These are phyloP conservation scores for Phaonia tiefii DNA, from an alignment of 2,888 invertebrate genomes.

Conservation along the genomic window DNA sequence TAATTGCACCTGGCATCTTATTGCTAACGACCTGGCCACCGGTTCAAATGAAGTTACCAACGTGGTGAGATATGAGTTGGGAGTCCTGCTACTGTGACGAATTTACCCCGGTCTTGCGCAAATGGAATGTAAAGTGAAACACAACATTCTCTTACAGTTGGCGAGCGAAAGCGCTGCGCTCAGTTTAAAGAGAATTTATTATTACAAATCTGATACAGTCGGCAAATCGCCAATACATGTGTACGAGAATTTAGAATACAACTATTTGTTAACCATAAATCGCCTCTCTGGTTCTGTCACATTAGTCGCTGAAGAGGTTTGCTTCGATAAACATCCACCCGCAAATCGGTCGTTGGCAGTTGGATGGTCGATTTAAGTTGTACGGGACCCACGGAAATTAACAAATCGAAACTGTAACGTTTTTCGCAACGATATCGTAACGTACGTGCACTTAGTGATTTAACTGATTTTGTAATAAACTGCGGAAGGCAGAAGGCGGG, in stretches of 20 bases:
- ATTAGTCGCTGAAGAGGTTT: constrained; percentile 52
- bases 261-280: constrained; percentile 39
- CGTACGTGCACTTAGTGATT: neutral
- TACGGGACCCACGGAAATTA: neutral
- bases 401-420: neutral
- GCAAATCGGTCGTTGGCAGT: constrained; percentile 6
- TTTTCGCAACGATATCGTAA: neutral
- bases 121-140: neutral
- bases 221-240: neutral
- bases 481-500: constrained; percentile 7
- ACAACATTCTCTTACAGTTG: neutral
- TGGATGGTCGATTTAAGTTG: constrained; percentile 11
- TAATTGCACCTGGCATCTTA: too few relatives aligned
- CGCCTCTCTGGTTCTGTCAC: neutral
- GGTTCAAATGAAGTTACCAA: too few relatives aligned
- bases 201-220: neutral
- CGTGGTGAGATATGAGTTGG: too few relatives aligned
- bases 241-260: constrained; percentile 6
- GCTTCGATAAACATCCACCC: constrained; percentile 46
- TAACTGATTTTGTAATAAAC: neutral
- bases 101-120: neutral
- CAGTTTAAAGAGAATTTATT: neutral
- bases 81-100: too few relatives aligned
- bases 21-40: too few relatives aligned
- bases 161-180: neutral